These are phyloP conservation scores for Drosophila subquinaria DNA, from an alignment of 2,888 invertebrate genomes.

Conservation along the genomic window DNA sequence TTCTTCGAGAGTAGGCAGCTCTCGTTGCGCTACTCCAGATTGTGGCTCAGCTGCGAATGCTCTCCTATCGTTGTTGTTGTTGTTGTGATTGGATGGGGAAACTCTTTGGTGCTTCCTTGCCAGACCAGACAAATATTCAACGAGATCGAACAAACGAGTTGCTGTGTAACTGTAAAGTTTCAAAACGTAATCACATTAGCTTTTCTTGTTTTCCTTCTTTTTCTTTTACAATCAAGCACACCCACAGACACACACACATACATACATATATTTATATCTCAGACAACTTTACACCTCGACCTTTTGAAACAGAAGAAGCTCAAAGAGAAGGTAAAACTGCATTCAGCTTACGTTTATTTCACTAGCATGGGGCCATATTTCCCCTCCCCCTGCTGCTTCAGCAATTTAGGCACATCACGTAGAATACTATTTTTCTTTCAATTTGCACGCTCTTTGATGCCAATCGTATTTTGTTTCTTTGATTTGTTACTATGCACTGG, in stretches of 20 bases:
- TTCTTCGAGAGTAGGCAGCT: constrained; percentile 62
- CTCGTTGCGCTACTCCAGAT: constrained; percentile 60
- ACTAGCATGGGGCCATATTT: constrained; percentile 38
- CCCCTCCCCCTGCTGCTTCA: constrained; percentile 7
- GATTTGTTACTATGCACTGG: constrained; percentile 8
- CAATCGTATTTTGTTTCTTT: constrained; percentile 38
- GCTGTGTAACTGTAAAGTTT: constrained; percentile 45
- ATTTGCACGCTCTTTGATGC: constrained; percentile 50
- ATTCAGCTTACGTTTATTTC: constrained; percentile 46
- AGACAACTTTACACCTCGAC: constrained; percentile 44
- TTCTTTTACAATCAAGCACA: constrained; percentile 16
- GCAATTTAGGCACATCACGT: constrained; percentile 31
- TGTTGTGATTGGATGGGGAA: constrained; percentile 65
- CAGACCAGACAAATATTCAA: constrained; percentile 57
- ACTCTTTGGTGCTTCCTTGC: constrained; percentile 83
- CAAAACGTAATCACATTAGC: constrained; percentile 16
- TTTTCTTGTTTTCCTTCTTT: constrained; percentile 3
- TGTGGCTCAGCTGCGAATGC: constrained; percentile 43
- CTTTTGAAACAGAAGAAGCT: constrained; percentile 29
- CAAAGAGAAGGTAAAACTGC: constrained; percentile 14
- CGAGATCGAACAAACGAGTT: constrained; percentile 50
- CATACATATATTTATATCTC: constrained; percentile 19
- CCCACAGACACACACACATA: constrained; percentile 42
- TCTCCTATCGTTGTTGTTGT: constrained; percentile 26
- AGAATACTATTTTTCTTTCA: constrained; percentile 20